Conservation (phyloP, 2,888 invertebrate genomes). For the Latrodectus elegans region DNA sequence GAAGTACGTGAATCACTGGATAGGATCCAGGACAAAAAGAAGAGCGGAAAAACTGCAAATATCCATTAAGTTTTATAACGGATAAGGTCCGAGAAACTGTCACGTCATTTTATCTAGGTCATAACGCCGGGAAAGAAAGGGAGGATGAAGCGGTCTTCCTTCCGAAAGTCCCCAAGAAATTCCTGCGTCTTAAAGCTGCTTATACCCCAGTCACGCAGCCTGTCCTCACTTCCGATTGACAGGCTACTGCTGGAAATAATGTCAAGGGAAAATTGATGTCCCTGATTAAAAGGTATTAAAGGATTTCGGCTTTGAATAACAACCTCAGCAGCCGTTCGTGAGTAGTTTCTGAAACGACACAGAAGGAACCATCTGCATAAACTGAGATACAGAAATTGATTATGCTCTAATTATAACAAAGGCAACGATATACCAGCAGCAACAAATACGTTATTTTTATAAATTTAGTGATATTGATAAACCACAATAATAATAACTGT, state of each 20-base stretch:
- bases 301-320: constrained; percentile 15
- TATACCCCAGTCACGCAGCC: constrained; percentile 27
- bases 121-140: neutral
- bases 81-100: neutral
- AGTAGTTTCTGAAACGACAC: no score
- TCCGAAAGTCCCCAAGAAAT: neutral
- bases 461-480: no score
- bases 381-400: no score
- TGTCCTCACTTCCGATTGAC: constrained; percentile 31
- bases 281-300: constrained; percentile 47
- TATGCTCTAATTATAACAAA: no score
- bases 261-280: constrained; percentile 37
- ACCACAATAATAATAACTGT: no score
- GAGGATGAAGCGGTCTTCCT: neutral
- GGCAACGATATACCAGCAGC: no score
- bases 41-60: neutral
- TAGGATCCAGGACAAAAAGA: neutral
- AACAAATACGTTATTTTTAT: no score
- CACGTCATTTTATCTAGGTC: constrained; percentile 2
- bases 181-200: neutral
- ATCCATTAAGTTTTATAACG: constrained; percentile 5
- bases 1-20: neutral
- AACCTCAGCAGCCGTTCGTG: no score
- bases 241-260: constrained; percentile 27
- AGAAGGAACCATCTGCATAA: no score